Evolutionary conservation across 2,113 vertebrate genomes (phyloP), one percentile per base, ranked within the genome.

Genomic region (Plecotus auritus): DNA sequence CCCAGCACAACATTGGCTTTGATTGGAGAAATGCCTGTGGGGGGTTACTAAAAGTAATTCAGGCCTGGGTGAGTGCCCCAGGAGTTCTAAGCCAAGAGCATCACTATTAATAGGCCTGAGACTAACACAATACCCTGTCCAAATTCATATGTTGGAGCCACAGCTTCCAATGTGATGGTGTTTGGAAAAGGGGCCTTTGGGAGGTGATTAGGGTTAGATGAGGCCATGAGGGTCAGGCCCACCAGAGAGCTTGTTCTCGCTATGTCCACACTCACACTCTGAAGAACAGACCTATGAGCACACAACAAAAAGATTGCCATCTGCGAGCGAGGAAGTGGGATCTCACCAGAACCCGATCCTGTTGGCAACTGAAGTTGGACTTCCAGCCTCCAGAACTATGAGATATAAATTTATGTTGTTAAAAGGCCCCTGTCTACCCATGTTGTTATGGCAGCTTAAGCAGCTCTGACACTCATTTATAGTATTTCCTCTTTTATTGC

Each of bases 381-480:
- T 10, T 61, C 40, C 2, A 26, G 77, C 28, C 37, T 14, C 2
- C 73, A 32, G 35, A 40, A n/a, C 35, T 14, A 20, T 10, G 37
- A 14, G 32, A 18, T 12, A 20, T n/a, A 16, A 6, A 4, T 45
- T 32, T 49, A 56, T 14, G 5, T 10, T 22, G n/a, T 56, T 37
- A 32, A 9, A 47, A 17, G 35, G 22, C 16, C 59, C 59, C 1
- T 0, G 28, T 51, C 51, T 23, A 0, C 0, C 9, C 5, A 14
- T 26, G 64, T 45, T 35, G 17, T 49, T 30, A 16, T 0, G 1
- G 40, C 6, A 3, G 11, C n/a, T 40, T 32, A n/a, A 49, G 91
- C 17, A 28, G 7, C 1, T 1, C 8, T 67, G 5, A 16, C 23
- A 10, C 0, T 4, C n/a, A 26, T 13, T 74, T 22, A 16, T 7